Evolutionary conservation across 2,888 invertebrate species (phyloP).

Genomic region (Cephus rjabovi): DNA sequence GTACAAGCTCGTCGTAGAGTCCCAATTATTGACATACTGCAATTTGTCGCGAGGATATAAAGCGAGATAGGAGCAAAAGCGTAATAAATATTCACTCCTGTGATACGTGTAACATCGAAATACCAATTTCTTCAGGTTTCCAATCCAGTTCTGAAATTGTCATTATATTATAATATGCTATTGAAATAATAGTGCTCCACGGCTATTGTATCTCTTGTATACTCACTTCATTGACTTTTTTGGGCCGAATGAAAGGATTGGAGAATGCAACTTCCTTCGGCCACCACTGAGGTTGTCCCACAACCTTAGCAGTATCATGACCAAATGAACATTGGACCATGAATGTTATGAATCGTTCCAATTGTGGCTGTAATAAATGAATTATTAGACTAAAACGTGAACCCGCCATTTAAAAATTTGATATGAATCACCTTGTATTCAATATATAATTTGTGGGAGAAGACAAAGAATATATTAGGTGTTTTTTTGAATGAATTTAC

Average conservation of each 20-base stretch:
- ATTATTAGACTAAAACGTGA: not conserved
- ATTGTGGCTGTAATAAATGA: slow-evolving; percentile 62
- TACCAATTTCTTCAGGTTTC: slow-evolving; percentile 74
- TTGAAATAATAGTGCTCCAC: not conserved
- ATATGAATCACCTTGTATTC: not conserved
- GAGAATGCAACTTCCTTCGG: slow-evolving; percentile 75
- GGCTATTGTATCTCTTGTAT: not conserved
- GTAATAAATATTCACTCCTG: slow-evolving; percentile 77
- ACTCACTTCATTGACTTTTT: slow-evolving; percentile 66
- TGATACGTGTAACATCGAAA: slow-evolving; percentile 79
- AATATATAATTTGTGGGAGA: not conserved
- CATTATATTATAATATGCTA: not conserved
- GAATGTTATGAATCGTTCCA: slow-evolving; percentile 80
- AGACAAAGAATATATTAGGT: not conserved
- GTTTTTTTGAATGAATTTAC: slow-evolving; percentile 32
- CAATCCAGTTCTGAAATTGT: slow-evolving; percentile 70
- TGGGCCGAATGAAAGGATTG: slow-evolving; percentile 74
- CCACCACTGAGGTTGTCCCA: slow-evolving; percentile 78
- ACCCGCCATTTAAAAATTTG: not conserved
- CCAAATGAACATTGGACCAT: slow-evolving; percentile 83
- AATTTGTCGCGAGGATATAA: slow-evolving; percentile 74
- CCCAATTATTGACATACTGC: slow-evolving; percentile 78
- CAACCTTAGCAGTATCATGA: slow-evolving; percentile 71
- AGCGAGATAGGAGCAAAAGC: slow-evolving; percentile 78
- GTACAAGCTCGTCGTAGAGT: slow-evolving; percentile 79